Evolutionary conservation across 2,113 vertebrate genomes (phyloP).

Genomic region (Cottus gobio): DNA sequence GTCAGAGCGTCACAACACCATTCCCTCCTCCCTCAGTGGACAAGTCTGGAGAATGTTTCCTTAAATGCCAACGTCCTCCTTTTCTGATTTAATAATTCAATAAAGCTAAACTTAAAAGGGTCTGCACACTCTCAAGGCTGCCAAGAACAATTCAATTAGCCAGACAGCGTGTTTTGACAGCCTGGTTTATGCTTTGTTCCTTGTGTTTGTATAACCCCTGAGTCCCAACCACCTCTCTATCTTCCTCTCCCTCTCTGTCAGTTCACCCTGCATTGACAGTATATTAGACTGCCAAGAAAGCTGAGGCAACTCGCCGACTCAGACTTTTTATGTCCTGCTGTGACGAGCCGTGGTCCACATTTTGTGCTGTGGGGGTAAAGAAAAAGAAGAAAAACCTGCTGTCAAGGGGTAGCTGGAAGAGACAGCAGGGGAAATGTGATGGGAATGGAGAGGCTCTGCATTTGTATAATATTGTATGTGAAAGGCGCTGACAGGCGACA

Average conservation of each 20-base stretch:
- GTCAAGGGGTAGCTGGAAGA: constrained; percentile 57
- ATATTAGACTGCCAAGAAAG: constrained; percentile 43
- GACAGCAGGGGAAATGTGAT: constrained; percentile 48
- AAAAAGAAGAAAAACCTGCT: constrained; percentile 42
- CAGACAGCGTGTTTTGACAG: constrained; percentile 55
- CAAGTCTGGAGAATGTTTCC: constrained; percentile 47
- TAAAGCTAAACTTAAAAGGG: constrained; percentile 65
- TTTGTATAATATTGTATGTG: constrained; percentile 60
- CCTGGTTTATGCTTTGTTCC: constrained; percentile 62
- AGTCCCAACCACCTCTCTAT: constrained; percentile 25
- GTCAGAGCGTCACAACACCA: constrained; percentile 15
- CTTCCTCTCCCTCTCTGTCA: constrained; percentile 29
- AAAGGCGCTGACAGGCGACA: constrained; percentile 75
- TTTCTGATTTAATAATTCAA: constrained; percentile 74
- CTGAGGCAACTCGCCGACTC: constrained; percentile 66
- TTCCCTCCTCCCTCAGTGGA: constrained; percentile 13
- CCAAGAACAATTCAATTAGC: constrained; percentile 69
- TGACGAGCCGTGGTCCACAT: constrained; percentile 45
- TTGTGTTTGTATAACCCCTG: constrained; percentile 41
- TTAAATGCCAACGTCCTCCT: constrained; percentile 64
- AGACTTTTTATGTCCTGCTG: constrained; percentile 59
- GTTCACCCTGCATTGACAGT: constrained; percentile 44
- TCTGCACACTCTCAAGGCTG: constrained; percentile 58
- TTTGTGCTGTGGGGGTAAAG: constrained; percentile 66
- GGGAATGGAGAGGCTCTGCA: constrained; percentile 43